A percentile compares a stretch with the other conserved stretches of the same genome.
phyloP scores from a whole-genome alignment of 2,888 invertebrate species.

The Meiosimyza decipiens region DNA sequence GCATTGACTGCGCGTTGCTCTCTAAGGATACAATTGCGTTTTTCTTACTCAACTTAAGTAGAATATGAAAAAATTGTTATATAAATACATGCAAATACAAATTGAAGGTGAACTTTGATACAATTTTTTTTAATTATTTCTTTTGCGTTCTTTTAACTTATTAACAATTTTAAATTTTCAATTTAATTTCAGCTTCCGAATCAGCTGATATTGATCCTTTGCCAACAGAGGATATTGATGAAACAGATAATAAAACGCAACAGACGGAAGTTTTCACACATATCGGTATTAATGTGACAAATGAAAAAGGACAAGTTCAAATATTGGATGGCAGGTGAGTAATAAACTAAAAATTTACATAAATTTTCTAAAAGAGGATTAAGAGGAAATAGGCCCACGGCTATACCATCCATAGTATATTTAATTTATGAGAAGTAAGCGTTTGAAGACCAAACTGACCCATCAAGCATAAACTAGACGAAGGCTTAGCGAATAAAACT shows the following conservation, averaged over 20 bases:
- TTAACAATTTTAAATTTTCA: background rate
- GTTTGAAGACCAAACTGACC: too few species aligned
- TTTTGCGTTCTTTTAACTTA: background rate
- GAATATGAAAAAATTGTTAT: background rate
- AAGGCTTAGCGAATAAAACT: too few species aligned
- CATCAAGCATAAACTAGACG: too few species aligned
- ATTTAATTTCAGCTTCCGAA: constrained; percentile 27
- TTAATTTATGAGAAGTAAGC: too few species aligned
- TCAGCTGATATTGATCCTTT: constrained; percentile 60
- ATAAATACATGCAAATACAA: background rate
- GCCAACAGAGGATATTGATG: constrained; percentile 59
- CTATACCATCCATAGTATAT: too few species aligned
- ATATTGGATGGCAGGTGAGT: constrained; percentile 38
- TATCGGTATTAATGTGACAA: constrained; percentile 65
- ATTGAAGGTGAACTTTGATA: too few species aligned
- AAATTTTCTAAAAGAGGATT: too few species aligned
- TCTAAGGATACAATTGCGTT: background rate
- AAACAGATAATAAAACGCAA: constrained; percentile 50
- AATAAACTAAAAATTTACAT: too few species aligned
- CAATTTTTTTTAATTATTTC: background rate
- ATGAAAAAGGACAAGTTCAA: constrained; percentile 64
- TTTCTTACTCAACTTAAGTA: background rate
- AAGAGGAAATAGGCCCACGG: too few species aligned
- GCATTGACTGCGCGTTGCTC: background rate
- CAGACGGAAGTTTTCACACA: constrained; percentile 53